A percentile compares a stretch with the other conserved stretches of the same genome.
Evolutionary conservation across 2,888 invertebrate species (phyloP).

Genomic region (Campopleginae sp.): DNA sequence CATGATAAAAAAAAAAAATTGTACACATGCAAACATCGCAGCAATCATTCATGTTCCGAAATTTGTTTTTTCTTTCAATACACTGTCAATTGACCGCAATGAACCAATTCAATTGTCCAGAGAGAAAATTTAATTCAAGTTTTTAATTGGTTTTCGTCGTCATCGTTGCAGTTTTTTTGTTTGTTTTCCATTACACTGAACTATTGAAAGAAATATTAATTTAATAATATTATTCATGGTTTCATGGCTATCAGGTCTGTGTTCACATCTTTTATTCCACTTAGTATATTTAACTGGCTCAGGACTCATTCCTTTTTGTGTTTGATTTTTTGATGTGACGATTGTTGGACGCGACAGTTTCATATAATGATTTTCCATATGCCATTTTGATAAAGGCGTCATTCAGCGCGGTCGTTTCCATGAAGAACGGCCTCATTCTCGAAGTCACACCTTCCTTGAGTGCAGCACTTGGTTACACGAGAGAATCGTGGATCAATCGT

Average conservation of each 20-base stretch:
- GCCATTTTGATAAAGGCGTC: constrained; percentile 86
- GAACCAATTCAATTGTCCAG: too few relatives aligned
- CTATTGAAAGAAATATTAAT: constrained; percentile 12
- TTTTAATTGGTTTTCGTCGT: neutral
- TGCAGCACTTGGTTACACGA: constrained; percentile 90
- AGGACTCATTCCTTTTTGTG: constrained; percentile 60
- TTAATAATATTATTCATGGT: constrained; percentile 6
- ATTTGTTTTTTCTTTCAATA: too few relatives aligned
- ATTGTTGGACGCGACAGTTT: constrained; percentile 9
- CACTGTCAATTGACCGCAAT: too few relatives aligned
- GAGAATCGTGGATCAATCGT: constrained; percentile 93
- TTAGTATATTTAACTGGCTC: constrained; percentile 47
- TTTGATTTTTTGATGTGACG: constrained; percentile 1
- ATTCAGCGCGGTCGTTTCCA: constrained; percentile 92
- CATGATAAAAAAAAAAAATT: too few relatives aligned
- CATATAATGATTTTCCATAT: constrained; percentile 42
- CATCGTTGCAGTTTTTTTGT: constrained; percentile 9
- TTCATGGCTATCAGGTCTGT: constrained; percentile 12
- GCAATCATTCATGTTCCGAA: too few relatives aligned
- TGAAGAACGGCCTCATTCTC: constrained; percentile 93
- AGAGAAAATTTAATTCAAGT: neutral
- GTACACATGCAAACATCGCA: too few relatives aligned
- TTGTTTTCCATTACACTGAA: constrained; percentile 2
- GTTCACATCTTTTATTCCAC: neutral
- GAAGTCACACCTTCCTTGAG: constrained; percentile 90